Conservation (phyloP, 2,888 invertebrate species). For the Petrolisthes manimaculis region DNA sequence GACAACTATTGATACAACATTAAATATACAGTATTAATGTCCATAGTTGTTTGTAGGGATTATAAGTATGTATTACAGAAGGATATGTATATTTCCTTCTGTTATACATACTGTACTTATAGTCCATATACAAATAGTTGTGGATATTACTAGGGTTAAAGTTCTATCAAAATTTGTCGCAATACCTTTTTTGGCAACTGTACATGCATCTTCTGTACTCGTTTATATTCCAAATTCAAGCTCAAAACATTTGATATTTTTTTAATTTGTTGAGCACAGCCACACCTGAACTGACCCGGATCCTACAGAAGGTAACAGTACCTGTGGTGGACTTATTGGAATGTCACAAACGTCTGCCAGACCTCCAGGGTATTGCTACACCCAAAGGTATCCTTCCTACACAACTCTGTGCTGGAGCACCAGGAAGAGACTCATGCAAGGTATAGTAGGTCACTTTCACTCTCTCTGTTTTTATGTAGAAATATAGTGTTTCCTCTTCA, state of each 20-base stretch:
- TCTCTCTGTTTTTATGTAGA: no score
- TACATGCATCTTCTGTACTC: background rate
- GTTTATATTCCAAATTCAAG: background rate
- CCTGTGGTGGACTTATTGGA: constrained; percentile 21
- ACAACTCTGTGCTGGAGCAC: constrained; percentile 47
- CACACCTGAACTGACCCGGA: background rate
- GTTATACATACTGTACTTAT: no score
- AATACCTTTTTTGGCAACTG: no score
- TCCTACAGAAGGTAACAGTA: constrained; percentile 34
- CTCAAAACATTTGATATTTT: background rate
- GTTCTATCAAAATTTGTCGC: no score
- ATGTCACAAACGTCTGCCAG: background rate
- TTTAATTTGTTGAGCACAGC: background rate
- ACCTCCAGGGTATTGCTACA: background rate
- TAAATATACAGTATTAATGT: no score
- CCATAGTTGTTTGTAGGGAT: no score
- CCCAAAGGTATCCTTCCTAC: constrained; percentile 42
- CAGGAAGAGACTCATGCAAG: constrained; percentile 42
- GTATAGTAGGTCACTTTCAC: constrained; percentile 23
- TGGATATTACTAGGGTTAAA: no score
- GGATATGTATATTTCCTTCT: no score
- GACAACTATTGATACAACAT: no score
- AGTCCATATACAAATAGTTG: no score
- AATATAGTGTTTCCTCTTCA: no score
- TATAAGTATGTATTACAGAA: no score